Base-by-base conservation (phyloP, 2,113 vertebrate species). In the Ptyas mucosa region DNA sequence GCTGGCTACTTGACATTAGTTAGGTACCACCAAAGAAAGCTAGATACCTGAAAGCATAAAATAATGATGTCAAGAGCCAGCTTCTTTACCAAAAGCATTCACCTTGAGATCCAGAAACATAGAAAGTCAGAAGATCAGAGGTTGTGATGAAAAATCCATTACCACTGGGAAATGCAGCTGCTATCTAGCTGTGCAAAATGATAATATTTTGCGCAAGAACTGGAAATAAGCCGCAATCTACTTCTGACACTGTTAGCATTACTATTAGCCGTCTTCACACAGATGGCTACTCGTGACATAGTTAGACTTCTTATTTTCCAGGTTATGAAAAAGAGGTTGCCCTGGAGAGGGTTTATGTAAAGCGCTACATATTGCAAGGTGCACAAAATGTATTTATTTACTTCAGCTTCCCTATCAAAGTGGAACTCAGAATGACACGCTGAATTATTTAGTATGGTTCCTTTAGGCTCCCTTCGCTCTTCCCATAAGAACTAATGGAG, bases 101-200 rank as follows among this genome's bases (percentile, higher is more conserved):
- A 88, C 20, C 85, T 87, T 11, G 58, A 87, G 43, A 43, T 51
- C 49, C 23, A 46, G 57, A 55, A 90, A n/a, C 7, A 18, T 49
- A 51, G 57, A 91, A 87, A 54, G 57, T 49, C 24, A 55, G 58
- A 53, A 55, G 89, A 90, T 90, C 85, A 90, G 85, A 87, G 24
- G 85, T 9, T 57, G 85, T 55, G 57, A n/a, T 87, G 89, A 54
- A 93, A 90, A 69, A 90, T 93, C 85, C 26, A 69, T 90, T 90
- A 46, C 49, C 57, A n/a, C 24, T 26, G 51, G 85, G 92, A 75
- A 90, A 87, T 90, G 49, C n/a, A 54, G 29, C 49, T 69, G 57
- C n/a, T 81, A 34, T 12, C 46, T 89, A 51, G 46, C 49, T 93
- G 55, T 87, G 85, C 58, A 69, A 92, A 69, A 39, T 93, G 52